phyloP scores from a whole-genome alignment of 2,797 vertebrate species.

The Halcyon chelicuti region DNA sequence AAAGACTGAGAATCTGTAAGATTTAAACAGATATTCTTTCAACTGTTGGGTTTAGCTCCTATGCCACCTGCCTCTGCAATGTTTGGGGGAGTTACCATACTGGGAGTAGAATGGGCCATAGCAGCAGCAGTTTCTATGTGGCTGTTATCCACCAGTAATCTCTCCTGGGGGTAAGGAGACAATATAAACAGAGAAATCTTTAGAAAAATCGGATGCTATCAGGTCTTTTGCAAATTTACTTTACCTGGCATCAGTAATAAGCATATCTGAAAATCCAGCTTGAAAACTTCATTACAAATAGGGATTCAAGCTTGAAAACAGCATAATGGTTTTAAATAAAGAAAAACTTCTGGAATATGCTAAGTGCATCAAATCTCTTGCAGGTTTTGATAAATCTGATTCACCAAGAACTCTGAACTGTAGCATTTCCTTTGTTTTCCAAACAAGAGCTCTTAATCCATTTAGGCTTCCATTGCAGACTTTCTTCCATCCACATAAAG shows the following conservation, averaged over 20 bases:
- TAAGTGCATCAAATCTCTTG: neutral
- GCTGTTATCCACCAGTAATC: neutral
- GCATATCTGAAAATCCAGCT: neutral
- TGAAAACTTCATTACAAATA: neutral
- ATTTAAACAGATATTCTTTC: neutral
- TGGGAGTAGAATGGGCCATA: neutral
- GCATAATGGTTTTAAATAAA: neutral
- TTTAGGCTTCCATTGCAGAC: neutral
- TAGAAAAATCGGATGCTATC: neutral
- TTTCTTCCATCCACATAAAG: neutral
- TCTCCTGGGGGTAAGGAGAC: neutral
- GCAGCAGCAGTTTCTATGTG: neutral
- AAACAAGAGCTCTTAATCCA: neutral
- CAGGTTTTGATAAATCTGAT: neutral
- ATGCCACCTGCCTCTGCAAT: neutral
- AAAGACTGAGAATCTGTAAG: neutral
- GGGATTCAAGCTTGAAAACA: neutral
- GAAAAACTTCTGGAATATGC: neutral
- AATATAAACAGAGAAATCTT: neutral
- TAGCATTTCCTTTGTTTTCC: neutral
- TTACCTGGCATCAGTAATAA: neutral
- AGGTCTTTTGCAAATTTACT: neutral
- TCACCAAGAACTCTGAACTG: neutral
- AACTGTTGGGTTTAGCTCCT: neutral
- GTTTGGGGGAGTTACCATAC: fast-evolving